Evolutionary conservation across 2,113 vertebrate genomes (phyloP).

Genomic region (Xenopus laevis): DNA sequence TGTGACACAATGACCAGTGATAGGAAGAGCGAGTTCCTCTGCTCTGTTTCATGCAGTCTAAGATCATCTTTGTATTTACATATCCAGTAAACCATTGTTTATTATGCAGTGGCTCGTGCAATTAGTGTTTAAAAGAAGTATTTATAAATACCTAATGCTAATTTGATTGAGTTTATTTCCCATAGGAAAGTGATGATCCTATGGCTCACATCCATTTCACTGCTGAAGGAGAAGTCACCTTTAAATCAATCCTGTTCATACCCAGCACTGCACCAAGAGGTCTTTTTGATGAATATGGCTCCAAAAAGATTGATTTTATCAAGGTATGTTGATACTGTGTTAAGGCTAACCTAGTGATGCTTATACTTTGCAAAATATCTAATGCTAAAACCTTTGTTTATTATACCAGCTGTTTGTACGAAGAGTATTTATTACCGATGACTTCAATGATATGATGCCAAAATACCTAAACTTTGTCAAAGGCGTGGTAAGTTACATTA

Average conservation of each 20-base stretch:
- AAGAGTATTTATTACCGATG: conserved; percentile 97
- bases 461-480: conserved; percentile 97
- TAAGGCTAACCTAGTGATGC: too few species aligned
- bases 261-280: conserved; percentile 90
- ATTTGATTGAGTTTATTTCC: too few species aligned
- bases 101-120: too few species aligned
- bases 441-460: conserved; percentile 99
- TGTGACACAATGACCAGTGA: too few species aligned
- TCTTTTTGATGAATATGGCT: conserved; percentile 95
- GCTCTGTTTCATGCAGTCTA: too few species aligned
- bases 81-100: too few species aligned
- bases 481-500: conserved; percentile 95
- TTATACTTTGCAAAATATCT: too few species aligned
- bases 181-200: conserved; percentile 88
- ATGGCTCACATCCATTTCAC: conserved; percentile 93
- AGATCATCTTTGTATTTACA: too few species aligned
- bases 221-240: conserved; percentile 96
- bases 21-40: too few species aligned
- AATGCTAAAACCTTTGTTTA: conserved; percentile 4
- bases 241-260: conserved; percentile 94
- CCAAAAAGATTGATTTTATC: conserved; percentile 96
- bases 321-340: conserved; percentile 68
- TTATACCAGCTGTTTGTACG: conserved; percentile 84
- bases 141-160: too few species aligned
- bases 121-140: too few species aligned